Evolutionary conservation across 1,140 invertebrate species (phyloP).

Genomic region (Drosophila ambigua): DNA sequence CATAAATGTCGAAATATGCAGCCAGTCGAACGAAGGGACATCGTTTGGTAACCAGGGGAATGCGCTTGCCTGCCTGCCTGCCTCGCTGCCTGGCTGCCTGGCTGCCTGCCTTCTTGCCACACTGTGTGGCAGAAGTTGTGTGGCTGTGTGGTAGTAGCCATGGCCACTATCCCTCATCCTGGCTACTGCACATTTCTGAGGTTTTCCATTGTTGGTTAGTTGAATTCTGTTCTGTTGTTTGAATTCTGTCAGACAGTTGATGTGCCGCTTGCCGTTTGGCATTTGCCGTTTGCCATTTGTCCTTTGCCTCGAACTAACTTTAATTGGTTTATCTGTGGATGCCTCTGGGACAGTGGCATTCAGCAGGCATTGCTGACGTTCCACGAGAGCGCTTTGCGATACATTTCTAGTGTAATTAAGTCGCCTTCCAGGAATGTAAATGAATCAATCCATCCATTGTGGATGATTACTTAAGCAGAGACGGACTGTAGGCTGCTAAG

Average conservation of each 20-base stretch:
- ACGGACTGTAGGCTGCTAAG: too few species aligned
- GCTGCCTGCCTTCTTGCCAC: too few species aligned
- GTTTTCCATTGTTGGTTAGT: constrained; percentile 78
- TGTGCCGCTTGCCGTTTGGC: constrained; percentile 53
- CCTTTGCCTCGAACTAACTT: constrained; percentile 62
- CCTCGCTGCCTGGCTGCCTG: background rate
- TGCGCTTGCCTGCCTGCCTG: background rate
- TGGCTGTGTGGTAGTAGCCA: constrained; percentile 54
- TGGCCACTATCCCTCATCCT: constrained; percentile 53
- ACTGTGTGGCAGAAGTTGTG: constrained; percentile 35
- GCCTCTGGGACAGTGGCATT: background rate
- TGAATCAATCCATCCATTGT: constrained; percentile 10
- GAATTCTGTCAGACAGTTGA: constrained; percentile 67
- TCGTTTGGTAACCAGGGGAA: constrained; percentile 39
- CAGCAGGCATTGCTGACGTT: too few species aligned
- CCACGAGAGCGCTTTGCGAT: constrained; percentile 23
- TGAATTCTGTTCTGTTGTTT: constrained; percentile 65
- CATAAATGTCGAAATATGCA: constrained; percentile 82
- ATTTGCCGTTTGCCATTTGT: constrained; percentile 44
- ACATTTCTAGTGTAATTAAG: constrained; percentile 70
- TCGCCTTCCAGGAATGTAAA: constrained; percentile 54
- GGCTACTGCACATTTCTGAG: constrained; percentile 70
- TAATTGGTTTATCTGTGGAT: constrained; percentile 70
- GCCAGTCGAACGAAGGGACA: constrained; percentile 27
- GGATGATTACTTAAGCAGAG: background rate